A percentile compares a stretch with the other conserved stretches of the same genome.
Conservation (phyloP, 2,113 vertebrate species). For the Delphinapterus leucas region DNA sequence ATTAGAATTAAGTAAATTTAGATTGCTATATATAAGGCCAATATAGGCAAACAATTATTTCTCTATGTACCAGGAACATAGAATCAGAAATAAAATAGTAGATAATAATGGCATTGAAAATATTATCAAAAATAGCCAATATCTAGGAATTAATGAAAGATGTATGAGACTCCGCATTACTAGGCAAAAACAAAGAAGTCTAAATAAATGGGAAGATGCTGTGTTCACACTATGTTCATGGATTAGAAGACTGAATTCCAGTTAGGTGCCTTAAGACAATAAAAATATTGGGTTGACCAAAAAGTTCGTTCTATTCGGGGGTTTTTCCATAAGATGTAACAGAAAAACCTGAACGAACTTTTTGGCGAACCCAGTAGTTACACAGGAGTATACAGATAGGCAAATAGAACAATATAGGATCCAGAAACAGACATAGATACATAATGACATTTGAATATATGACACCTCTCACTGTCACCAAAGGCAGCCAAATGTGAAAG, state of each 20-base stretch:
- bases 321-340: too few species aligned
- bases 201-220: neutral
- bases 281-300: too few species aligned
- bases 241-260: neutral
- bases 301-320: too few species aligned
- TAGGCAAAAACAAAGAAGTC: neutral
- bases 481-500: neutral
- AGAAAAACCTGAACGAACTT: too few species aligned
- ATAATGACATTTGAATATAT: neutral
- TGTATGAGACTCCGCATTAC: neutral
- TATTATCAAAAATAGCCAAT: neutral
- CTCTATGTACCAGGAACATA: neutral
- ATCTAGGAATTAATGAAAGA: neutral
- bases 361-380: neutral
- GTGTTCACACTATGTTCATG: neutral
- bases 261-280: neutral
- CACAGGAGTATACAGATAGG: neutral
- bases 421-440: neutral
- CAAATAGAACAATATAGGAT: neutral
- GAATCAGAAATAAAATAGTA: neutral
- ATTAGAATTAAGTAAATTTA: neutral
- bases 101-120: neutral
- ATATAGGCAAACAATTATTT: neutral
- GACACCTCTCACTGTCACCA: neutral
- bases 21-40: neutral